Evolutionary conservation across 2,797 vertebrate genomes (phyloP).

Genomic region (Geotrypetes seraphini): DNA sequence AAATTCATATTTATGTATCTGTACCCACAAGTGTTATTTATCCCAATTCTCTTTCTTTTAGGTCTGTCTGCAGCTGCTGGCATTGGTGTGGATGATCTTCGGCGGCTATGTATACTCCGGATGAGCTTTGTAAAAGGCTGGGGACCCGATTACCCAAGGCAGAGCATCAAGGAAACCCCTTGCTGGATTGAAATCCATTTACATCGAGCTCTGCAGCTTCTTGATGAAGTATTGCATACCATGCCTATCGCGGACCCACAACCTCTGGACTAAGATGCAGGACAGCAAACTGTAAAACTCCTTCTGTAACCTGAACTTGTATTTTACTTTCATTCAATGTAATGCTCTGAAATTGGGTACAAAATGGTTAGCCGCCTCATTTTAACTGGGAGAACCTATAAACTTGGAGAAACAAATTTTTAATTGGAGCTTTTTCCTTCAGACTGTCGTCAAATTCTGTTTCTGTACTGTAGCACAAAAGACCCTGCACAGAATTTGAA

Average conservation of each 20-base stretch:
- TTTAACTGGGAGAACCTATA: no score
- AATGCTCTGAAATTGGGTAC: no score
- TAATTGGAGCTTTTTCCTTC: no score
- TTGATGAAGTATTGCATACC: constrained; percentile 92
- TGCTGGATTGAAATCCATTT: constrained; percentile 96
- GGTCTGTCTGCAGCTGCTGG: constrained; percentile 88
- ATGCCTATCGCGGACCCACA: constrained; percentile 94
- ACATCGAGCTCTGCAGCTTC: constrained; percentile 85
- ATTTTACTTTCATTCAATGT: no score
- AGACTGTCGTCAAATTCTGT: no score
- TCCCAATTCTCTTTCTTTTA: constrained; percentile 33
- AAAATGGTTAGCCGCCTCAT: no score
- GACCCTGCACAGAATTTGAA: no score
- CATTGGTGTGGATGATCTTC: constrained; percentile 86
- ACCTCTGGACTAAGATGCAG: constrained; percentile 74
- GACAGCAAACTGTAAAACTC: constrained; percentile 39
- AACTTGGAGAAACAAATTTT: no score
- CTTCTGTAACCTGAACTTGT: constrained; percentile 46
- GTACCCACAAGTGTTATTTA: no score
- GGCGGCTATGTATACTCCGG: constrained; percentile 86
- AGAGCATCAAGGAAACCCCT: constrained; percentile 94
- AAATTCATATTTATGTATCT: no score
- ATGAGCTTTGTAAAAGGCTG: constrained; percentile 98
- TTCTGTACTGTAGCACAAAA: no score
- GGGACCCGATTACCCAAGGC: constrained; percentile 89